Conservation (phyloP, 64 coral and sea anemone genomes). For the Actinia equina region DNA sequence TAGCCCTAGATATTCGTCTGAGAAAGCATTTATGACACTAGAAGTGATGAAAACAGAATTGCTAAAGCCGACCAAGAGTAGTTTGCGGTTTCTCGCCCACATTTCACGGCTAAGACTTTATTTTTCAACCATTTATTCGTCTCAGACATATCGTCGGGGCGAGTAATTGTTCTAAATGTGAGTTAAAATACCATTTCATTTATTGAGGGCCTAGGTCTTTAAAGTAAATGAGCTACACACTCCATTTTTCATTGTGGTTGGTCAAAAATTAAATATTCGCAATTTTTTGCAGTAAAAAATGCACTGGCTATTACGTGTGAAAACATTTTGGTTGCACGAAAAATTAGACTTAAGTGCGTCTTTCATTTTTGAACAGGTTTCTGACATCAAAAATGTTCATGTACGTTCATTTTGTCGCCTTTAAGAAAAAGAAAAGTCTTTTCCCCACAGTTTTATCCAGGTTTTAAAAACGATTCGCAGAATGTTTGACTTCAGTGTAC, state of each 20-base stretch:
- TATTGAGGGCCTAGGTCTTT: neutral
- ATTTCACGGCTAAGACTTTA: neutral
- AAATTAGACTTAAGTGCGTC: neutral
- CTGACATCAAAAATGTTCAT: no score
- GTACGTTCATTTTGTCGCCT: no score
- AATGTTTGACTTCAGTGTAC: neutral
- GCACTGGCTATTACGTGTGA: neutral
- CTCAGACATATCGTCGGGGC: neutral
- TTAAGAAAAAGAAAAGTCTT: neutral
- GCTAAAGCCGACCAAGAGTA: neutral
- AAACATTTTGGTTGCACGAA: neutral
- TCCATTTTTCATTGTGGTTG: neutral
- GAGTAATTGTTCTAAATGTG: neutral
- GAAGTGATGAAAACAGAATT: neutral
- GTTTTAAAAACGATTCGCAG: neutral
- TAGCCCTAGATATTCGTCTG: neutral
- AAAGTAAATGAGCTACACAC: neutral
- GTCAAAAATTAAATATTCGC: neutral
- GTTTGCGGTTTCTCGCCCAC: conserved; percentile 10
- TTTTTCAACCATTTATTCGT: neutral
- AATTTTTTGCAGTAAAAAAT: neutral
- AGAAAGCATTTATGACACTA: neutral
- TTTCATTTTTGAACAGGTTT: neutral
- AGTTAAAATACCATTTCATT: neutral
- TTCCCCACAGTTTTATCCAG: neutral